Percentiles rank a stretch among this genome's conserved stretches.
Evolutionary conservation across 2,113 vertebrate species (phyloP).

Genomic region (Stigmatopora nigra): DNA sequence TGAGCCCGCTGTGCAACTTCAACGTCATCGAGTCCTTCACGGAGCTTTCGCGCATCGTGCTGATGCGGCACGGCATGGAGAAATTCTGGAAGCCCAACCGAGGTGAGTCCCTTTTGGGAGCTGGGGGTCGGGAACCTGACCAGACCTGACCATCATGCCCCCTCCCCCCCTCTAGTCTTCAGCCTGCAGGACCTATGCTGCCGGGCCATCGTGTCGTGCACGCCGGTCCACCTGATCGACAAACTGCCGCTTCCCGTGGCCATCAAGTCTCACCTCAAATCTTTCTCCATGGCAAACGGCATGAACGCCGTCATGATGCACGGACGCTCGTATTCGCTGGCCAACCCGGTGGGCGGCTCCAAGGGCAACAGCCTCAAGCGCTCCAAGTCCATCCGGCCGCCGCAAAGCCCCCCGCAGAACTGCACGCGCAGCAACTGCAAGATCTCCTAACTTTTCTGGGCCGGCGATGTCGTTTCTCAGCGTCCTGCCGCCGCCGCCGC

Average conservation of each 20-base stretch:
- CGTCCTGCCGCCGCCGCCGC: not conserved
- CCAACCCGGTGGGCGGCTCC: slow-evolving; percentile 77
- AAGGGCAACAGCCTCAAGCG: slow-evolving; percentile 96
- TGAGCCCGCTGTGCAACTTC: slow-evolving; percentile 98
- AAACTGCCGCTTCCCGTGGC: slow-evolving; percentile 93
- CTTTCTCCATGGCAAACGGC: slow-evolving; percentile 98
- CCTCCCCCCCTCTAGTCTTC: slow-evolving; percentile 74
- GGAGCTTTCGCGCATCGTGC: slow-evolving; percentile 92
- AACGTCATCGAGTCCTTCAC: slow-evolving; percentile 98
- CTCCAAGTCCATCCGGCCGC: slow-evolving; percentile 88
- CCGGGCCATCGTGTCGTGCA: slow-evolving; percentile 95
- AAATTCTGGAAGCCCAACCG: slow-evolving; percentile 98
- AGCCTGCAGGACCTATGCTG: slow-evolving; percentile 97
- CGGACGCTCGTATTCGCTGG: slow-evolving; percentile 92
- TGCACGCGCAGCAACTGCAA: slow-evolving; percentile 98
- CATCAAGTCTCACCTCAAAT: slow-evolving; percentile 98
- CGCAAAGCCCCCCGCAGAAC: slow-evolving; percentile 97
- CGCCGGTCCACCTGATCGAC: slow-evolving; percentile 94
- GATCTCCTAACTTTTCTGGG: slow-evolving; percentile 80
- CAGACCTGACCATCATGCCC: too few species aligned
- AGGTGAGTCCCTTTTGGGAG: slow-evolving; percentile 66
- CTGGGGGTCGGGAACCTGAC: too few species aligned
- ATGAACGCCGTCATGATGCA: slow-evolving; percentile 99
- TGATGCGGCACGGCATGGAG: slow-evolving; percentile 99
- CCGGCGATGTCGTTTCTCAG: not conserved